Evolutionary conservation across 2,888 invertebrate genomes (phyloP), one percentile per base, ranked within the genome.

Genomic region (Acrobasis repandana): DNA sequence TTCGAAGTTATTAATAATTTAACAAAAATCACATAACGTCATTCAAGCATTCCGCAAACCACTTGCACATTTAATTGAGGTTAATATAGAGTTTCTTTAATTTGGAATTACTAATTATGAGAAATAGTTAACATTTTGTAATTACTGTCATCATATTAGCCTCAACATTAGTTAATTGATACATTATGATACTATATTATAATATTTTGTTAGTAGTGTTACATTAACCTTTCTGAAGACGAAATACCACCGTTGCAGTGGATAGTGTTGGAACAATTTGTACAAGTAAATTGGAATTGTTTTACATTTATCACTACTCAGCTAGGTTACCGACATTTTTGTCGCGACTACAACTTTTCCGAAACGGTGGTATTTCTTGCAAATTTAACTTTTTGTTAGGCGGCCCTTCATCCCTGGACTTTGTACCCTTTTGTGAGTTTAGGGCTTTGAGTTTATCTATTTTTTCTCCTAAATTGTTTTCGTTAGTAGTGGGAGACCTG

Each of bases 321-420:
- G 75, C 74, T 62, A 76, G 64, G 28, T 28, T 28, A 28, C 28
- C 28, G 28, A 28, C 28, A 59, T 78, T 60, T 70, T 83, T 89
- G 49, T 86, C 87, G 60, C 80, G 82, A 68, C 68, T 77, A 63
- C 67, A 82, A 67, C 67, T 80, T 76, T 83, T 92, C 65, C 83
- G 88, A 68, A 91, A 93, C 56, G 90, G 93, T 79, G 88, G 93
- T 88, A 90, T 93, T 88, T 88, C 94, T 91, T 86, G 94, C 69
- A 92, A 81, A 70, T 91, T 93, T 62, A 90, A 65, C 77, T 78
- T 90, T 86, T 93, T 88, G 85, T 93, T 80, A 70, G 94, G 92
- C 78, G 94, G 88, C 76, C 93, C 88, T 79, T 94, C 92, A 82
- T 92, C 92, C 73, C 85, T 93, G 36, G 85, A 83, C 79, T 93